Base-by-base conservation (phyloP, 2,888 invertebrate genomes). In the Chymomyza amoena region DNA sequence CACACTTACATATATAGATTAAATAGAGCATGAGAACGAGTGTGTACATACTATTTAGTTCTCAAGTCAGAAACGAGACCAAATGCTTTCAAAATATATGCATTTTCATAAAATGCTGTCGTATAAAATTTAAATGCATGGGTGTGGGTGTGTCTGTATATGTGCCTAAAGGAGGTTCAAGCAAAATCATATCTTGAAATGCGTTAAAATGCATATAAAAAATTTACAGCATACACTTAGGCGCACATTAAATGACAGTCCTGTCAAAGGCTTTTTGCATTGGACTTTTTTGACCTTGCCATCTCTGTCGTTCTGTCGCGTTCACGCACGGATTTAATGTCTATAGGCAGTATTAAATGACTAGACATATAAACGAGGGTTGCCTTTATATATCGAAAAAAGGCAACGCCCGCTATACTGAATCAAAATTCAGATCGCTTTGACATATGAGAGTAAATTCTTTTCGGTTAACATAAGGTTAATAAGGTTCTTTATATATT, bases 201-300 rank as follows among this genome's bases (percentile, higher is more conserved):
- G 82, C 87, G 82, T 84, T 86, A 79, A 84, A 87, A 79, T 84
- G 88, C 86, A 84, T 84, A 81, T 87, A 86, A 84, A 81, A 86
- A 77, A 88, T 86, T 73, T 77, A 88, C 86, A 65, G 80, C 81
- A 78, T 66, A 86, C 84, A 88, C 84, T 84, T 84, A 77, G 87
- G 81, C 81, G 79, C 73, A 81, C 81, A 84, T 86, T 76, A 88
- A 87, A 76, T 87, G 88, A 72, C 86, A 79, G 72, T 83, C 77
- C 82, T 73, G 81, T 75, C 81, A 87, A 84, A 77, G 86, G 81
- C 72, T 81, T 85, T 75, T 72, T 54, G 63, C 50, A 54, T 32
- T 9, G 28, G 32, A 32, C 9, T 32, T 0, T 32, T 7, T 32
- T 7, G 32, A 32, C 32, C 32, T 32, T 32, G 32, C 32, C 32